Evolutionary conservation across 2,888 invertebrate genomes (phyloP), one percentile per base, ranked within the genome.

Genomic region (Zhengitettix transpicula): DNA sequence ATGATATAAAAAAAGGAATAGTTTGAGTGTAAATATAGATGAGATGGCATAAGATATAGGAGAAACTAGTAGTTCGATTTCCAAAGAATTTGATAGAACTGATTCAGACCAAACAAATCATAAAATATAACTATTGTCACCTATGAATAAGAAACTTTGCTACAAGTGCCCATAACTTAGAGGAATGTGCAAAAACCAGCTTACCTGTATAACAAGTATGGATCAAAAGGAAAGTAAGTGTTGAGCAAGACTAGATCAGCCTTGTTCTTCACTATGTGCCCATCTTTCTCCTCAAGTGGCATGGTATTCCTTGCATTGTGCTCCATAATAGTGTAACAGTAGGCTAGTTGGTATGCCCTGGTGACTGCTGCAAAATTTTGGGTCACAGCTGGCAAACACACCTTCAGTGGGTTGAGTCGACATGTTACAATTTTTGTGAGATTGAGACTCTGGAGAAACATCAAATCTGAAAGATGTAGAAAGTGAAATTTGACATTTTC

Each of bases 171-270:
- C n/a, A n/a, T n/a, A n/a, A n/a, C n/a, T n/a, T n/a, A n/a, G n/a
- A n/a, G n/a, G n/a, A n/a, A n/a, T n/a, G n/a, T n/a, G n/a, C n/a
- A n/a, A n/a, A n/a, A n/a, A n/a, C 9, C 52, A 56, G 65, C 65
- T 74, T 69, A 85, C 84, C 77, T 79, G 66, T 82, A 80, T 55
- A 96, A 75, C 15, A 85, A 73, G 70, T 88, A 95, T 0, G 92
- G 92, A 74, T 94, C 94, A 70, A 94, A 96, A 0, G 96, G 96
- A 71, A 92, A 96, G 76, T 87, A 92, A 1, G 81, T 77, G 60
- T 84, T 81, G 1, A 83, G 75, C 57, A 79, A 80, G 12, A 78
- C 72, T 57, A 60, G 58, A 17, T 58, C n/a, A 12, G 55, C 9
- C 71, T 72, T 3, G 12, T 70, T 66, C 10, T 69, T 62, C 10